These are phyloP conservation scores for Amazona vittata DNA, from an alignment of 2,113 vertebrate genomes.

Conservation along the genomic window DNA sequence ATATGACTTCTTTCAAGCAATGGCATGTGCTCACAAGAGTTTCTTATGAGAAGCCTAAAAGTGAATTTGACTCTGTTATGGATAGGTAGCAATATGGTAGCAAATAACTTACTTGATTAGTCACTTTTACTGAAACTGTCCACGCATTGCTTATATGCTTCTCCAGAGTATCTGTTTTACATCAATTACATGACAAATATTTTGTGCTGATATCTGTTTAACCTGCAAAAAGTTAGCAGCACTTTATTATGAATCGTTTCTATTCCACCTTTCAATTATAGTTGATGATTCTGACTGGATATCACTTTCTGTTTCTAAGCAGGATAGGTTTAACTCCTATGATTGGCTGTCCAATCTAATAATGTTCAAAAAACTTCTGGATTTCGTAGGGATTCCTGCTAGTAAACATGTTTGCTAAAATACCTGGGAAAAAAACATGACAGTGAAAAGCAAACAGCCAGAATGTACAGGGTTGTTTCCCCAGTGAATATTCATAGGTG, in stretches of 20 bases:
- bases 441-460: background rate
- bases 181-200: background rate
- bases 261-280: background rate
- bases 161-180: background rate
- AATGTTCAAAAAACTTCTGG: background rate
- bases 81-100: background rate
- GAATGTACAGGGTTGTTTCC: background rate
- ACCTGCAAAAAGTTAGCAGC: background rate
- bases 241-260: background rate
- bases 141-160: background rate
- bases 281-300: background rate
- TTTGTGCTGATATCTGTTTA: background rate
- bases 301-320: background rate
- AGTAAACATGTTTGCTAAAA: background rate
- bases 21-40: background rate
- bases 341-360: background rate
- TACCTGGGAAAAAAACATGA: background rate
- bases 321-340: background rate
- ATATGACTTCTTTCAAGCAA: background rate
- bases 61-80: background rate
- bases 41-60: background rate
- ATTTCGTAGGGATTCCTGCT: background rate
- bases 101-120: background rate
- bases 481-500: background rate
- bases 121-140: background rate